These are phyloP conservation scores for Dendroctonus valens DNA, from an alignment of 1,140 invertebrate species.

Conservation along the genomic window DNA sequence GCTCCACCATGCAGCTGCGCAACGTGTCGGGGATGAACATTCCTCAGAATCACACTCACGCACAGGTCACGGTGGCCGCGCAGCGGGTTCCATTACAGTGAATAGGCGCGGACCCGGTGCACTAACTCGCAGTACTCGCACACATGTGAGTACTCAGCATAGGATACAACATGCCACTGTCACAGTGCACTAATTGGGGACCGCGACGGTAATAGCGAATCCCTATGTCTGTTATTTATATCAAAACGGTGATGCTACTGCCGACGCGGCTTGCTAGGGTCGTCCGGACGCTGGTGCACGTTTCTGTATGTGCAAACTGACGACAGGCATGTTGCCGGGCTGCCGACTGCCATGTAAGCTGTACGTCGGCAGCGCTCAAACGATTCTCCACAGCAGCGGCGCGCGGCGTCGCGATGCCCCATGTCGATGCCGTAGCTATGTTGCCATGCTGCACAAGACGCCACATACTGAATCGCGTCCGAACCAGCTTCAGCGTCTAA, in stretches of 20 bases:
- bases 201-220: conserved; percentile 12
- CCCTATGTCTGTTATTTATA: conserved; percentile 28
- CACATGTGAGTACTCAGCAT: neutral
- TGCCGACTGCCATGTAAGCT: conserved; percentile 25
- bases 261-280: conserved; percentile 27
- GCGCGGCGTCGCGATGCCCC: conserved; percentile 22
- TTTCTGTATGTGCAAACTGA: conserved; percentile 18
- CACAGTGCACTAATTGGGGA: conserved; percentile 15
- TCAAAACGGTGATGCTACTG: conserved; percentile 24
- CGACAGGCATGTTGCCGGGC: conserved; percentile 22
- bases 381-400: conserved; percentile 18
- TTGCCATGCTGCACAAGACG: neutral
- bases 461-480: neutral
- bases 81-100: conserved; percentile 44
- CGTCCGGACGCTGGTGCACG: conserved; percentile 28
- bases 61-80: conserved; percentile 38
- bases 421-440: conserved; percentile 7
- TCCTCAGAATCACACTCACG: conserved; percentile 54
- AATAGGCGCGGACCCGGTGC: neutral
- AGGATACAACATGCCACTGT: conserved; percentile 12
- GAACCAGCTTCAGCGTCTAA: too few species aligned
- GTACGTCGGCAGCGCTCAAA: conserved; percentile 14
- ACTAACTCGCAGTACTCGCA: conserved; percentile 7
- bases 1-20: conserved; percentile 81
- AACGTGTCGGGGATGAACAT: conserved; percentile 79